Evolutionary conservation across 2,888 invertebrate species (phyloP).

Genomic region (Thereva unica): DNA sequence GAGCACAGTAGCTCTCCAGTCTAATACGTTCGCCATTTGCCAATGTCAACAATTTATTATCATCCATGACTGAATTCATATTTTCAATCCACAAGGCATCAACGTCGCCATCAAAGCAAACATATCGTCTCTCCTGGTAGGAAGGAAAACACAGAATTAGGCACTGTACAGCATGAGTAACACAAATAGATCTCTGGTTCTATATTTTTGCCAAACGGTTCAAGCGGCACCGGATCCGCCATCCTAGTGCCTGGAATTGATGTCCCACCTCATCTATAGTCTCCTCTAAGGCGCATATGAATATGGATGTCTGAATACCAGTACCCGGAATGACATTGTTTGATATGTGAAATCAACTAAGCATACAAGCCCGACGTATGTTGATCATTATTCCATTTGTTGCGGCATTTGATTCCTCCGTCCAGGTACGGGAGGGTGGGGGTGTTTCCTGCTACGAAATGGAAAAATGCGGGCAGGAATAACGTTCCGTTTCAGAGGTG

Average conservation of each 20-base stretch:
- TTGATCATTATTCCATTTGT: slow-evolving; percentile 34
- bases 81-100: slow-evolving; percentile 96
- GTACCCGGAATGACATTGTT: slow-evolving; percentile 19
- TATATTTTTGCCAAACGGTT: too few relatives aligned
- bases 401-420: slow-evolving; percentile 3
- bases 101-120: slow-evolving; percentile 91
- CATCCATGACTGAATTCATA: slow-evolving; percentile 97
- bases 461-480: slow-evolving; percentile 15
- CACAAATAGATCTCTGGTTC: neutral
- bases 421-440: neutral
- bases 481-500: neutral
- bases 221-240: neutral
- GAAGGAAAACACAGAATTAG: slow-evolving; percentile 34
- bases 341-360: slow-evolving; percentile 22
- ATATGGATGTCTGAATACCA: slow-evolving; percentile 21
- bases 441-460: slow-evolving; percentile 9
- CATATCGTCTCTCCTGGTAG: slow-evolving; percentile 74
- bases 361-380: slow-evolving; percentile 14
- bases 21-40: slow-evolving; percentile 90
- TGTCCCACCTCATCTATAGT: too few relatives aligned
- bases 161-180: neutral
- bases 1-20: slow-evolving; percentile 76
- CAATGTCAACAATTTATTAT: slow-evolving; percentile 85
- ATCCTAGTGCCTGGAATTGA: too few relatives aligned
- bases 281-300: neutral